Evolutionary conservation across 2,888 invertebrate species (phyloP), one percentile per base, ranked within the genome.

Genomic region (Dolichomitus sp.): DNA sequence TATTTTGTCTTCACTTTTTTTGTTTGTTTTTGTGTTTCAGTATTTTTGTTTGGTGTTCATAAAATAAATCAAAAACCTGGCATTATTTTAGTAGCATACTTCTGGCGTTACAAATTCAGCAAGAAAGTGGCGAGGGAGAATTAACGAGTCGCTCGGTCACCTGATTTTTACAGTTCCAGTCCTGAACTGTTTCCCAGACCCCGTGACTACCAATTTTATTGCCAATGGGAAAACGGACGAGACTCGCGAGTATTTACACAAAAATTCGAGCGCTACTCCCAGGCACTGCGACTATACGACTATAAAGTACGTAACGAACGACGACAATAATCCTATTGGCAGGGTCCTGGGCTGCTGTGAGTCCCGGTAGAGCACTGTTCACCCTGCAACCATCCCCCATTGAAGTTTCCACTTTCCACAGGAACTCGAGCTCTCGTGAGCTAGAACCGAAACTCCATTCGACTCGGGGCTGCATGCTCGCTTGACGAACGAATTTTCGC

Each of bases 401-500:
- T 59, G 69, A 82, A 82, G 81, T 82, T 82, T 82, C 65, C 23
- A 63, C 75, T 72, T 68, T 52, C 72, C 76, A 50, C 61, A 37
- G 75, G 59, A 61, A 76, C 27, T 75, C 75, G 54, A 2, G 68
- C 52, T 73, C 37, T 7, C 42, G 54, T 17, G 59, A 45, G 33
- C 54, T 17, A 73, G 40, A 42, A 68, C 63, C 66, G 52, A 52
- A 76, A 65, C 45, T 72, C 30, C 73, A 48, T 83, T 74, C 48
- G 59, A 23, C 45, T 68, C 37, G 33, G 30, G 75, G 50, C 33
- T 57, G 70, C 45, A 65, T 61, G 37, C 48, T 40, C 75, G 86
- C 86, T 87, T 86, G 89, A 90, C 86, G 88, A 89, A 89, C 88
- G 87, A 90, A 91, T 91, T 63, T 80, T 65, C 76, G 59, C 79